Percentiles rank a stretch among this genome's conserved stretches.
phyloP scores from a whole-genome alignment of 2,888 invertebrate genomes.

The Syritta pipiens region DNA sequence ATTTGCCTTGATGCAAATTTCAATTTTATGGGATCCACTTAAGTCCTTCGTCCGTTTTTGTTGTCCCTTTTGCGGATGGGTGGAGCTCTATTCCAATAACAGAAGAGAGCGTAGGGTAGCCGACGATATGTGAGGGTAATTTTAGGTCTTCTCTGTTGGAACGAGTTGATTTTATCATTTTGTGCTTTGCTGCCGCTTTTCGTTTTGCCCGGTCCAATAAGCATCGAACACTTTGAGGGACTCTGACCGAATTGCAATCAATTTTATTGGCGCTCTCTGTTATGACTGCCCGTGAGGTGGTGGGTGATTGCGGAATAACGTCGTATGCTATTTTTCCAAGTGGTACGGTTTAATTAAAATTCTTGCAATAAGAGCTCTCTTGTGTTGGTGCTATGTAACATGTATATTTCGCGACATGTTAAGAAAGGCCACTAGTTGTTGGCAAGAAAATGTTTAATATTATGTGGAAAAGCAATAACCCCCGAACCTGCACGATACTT shows the following conservation, averaged over 20 bases:
- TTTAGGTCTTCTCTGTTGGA: neutral
- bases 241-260: conserved; percentile 49
- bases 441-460: no score
- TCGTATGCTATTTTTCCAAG: conserved; percentile 4
- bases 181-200: conserved; percentile 13
- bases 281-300: neutral
- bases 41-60: conserved; percentile 57
- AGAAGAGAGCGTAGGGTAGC: neutral
- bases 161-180: conserved; percentile 56
- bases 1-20: conserved; percentile 68
- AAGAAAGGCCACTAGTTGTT: no score
- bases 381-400: neutral
- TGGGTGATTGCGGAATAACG: neutral
- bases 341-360: conserved; percentile 34
- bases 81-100: conserved; percentile 19
- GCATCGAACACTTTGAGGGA: conserved; percentile 34
- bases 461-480: no score
- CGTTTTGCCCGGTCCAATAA: conserved; percentile 30
- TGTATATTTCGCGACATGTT: no score
- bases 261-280: conserved; percentile 39
- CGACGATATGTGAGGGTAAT: conserved; percentile 7
- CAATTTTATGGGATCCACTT: conserved; percentile 69
- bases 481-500: no score
- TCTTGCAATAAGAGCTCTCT: conserved; percentile 1
- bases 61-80: conserved; percentile 49